Conservation (phyloP, 2,113 vertebrate genomes). For the Acrocephalus kingi region DNA sequence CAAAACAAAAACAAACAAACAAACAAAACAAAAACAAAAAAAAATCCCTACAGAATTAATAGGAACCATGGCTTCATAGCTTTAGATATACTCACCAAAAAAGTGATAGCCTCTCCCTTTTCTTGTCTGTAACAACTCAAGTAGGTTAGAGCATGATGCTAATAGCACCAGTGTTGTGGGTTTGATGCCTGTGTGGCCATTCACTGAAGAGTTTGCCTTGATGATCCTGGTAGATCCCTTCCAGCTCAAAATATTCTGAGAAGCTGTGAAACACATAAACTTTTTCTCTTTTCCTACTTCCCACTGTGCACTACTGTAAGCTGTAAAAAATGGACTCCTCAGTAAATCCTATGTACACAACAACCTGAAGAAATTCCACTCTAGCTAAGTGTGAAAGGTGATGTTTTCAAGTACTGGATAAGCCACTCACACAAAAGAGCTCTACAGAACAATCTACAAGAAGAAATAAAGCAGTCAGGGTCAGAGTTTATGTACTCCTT, state of each 20-base stretch:
- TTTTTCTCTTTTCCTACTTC: not conserved
- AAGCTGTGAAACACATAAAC: not conserved
- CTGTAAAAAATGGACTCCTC: not conserved
- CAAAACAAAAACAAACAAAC: accelerated
- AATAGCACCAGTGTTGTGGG: not conserved
- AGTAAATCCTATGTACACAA: not conserved
- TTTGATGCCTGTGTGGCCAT: not conserved
- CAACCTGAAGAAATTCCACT: not conserved
- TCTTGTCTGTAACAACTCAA: not conserved
- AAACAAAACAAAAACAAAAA: accelerated
- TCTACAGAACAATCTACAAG: not conserved
- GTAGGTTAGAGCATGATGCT: not conserved
- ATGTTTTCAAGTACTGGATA: not conserved
- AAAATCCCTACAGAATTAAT: not conserved
- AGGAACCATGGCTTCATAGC: not conserved
- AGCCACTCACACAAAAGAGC: not conserved
- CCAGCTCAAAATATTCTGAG: not conserved
- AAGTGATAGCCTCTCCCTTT: not conserved
- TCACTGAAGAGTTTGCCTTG: not conserved
- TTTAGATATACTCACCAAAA: not conserved
- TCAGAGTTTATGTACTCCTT: not conserved
- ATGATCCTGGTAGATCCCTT: not conserved
- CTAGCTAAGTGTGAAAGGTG: not conserved
- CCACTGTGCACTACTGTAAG: not conserved
- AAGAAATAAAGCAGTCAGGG: not conserved